Evolutionary conservation across 2,113 vertebrate genomes (phyloP).

Genomic region (Pygoscelis adeliae): DNA sequence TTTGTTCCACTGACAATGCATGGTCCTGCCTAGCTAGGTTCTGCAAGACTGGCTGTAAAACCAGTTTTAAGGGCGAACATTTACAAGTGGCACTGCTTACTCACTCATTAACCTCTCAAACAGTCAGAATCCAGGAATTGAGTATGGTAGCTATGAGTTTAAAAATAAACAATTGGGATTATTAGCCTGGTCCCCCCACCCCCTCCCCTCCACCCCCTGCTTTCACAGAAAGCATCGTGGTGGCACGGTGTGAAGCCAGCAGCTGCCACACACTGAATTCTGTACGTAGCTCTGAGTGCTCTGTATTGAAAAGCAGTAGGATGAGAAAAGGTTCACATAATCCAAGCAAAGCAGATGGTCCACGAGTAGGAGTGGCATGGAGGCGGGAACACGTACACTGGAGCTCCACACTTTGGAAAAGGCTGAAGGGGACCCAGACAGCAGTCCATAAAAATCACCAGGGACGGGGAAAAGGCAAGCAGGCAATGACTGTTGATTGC

Average conservation of each 20-base stretch:
- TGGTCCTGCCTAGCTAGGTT: not conserved
- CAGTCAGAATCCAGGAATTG: not conserved
- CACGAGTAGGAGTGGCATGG: not conserved
- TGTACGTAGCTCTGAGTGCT: not conserved
- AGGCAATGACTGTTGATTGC: not conserved
- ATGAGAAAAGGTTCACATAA: not conserved
- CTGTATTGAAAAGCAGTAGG: accelerated
- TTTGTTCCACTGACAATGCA: not conserved
- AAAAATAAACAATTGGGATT: not conserved
- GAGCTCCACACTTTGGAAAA: not conserved
- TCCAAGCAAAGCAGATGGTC: not conserved
- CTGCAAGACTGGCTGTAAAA: conserved; percentile 16
- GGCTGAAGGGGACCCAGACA: not conserved
- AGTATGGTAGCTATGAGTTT: not conserved
- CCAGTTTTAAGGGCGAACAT: not conserved
- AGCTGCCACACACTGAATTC: not conserved
- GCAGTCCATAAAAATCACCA: not conserved
- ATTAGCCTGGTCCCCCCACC: accelerated
- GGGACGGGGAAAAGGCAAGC: not conserved
- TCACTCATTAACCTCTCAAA: not conserved
- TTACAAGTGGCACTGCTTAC: not conserved
- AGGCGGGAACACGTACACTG: accelerated
- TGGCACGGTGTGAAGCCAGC: not conserved
- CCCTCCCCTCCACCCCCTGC: accelerated
- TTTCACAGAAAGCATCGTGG: accelerated